Conservation (phyloP, 2,113 vertebrate species). For the Morone saxatilis region DNA sequence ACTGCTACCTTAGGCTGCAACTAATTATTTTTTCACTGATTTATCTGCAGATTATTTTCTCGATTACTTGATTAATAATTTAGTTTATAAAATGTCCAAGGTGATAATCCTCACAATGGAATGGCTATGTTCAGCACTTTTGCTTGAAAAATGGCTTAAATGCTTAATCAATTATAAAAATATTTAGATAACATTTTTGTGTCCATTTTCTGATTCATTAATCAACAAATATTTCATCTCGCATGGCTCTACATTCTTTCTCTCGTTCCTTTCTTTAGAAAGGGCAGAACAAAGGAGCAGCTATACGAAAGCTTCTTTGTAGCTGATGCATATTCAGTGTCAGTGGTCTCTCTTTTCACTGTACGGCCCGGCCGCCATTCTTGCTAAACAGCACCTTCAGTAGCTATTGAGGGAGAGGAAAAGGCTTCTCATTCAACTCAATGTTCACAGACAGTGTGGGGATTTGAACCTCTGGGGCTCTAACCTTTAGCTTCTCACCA, state of each 20-base stretch:
- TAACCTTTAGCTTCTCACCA: constrained; percentile 55
- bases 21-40: background rate
- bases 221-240: constrained; percentile 20
- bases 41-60: background rate
- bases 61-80: background rate
- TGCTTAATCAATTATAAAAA: constrained; percentile 7
- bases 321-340: constrained; percentile 55
- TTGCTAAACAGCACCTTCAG: constrained; percentile 36
- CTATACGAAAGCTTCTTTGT: constrained; percentile 28
- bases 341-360: constrained; percentile 25
- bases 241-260: background rate
- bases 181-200: background rate
- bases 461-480: constrained; percentile 46
- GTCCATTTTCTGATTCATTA: background rate
- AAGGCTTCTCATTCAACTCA: constrained; percentile 32
- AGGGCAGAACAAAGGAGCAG: constrained; percentile 43
- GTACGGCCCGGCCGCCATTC: background rate
- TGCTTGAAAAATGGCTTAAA: background rate
- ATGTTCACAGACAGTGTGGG: constrained; percentile 33
- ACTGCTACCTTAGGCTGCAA: background rate
- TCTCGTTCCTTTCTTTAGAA: constrained; percentile 12
- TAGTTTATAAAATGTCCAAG: background rate
- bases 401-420: constrained; percentile 11
- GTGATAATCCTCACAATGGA: background rate
- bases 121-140: background rate